Base-by-base conservation (phyloP, 1,140 invertebrate species). In the Hyposmocoma kahamanoa region DNA sequence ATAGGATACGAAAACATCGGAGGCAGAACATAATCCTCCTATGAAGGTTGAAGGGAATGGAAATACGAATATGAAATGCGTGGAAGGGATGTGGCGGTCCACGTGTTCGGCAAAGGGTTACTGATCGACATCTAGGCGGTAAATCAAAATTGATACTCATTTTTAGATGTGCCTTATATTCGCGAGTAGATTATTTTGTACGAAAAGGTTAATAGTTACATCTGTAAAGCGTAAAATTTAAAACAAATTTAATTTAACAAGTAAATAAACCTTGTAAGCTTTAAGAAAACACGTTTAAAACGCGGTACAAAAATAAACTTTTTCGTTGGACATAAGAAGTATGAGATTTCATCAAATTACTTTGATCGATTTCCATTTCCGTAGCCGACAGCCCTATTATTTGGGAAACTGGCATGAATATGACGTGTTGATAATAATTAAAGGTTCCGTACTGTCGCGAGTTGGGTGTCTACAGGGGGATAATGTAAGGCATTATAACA, bases 361-460 rank as follows among this genome's bases (percentile, higher is more conserved):
- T n/a, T n/a, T n/a, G n/a, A n/a, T n/a, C n/a, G n/a, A n/a, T n/a
- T n/a, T n/a, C n/a, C n/a, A n/a, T n/a, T n/a, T n/a, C n/a, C n/a
- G n/a, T 11, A 6, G 24, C 24, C 47, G 68, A 39, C 70, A 78
- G 58, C 76, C 76, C 78, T 74, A 67, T 63, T 55, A 59, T 70
- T 71, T 67, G 36, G 56, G 73, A 67, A 62, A 61, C 64, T 56
- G 70, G 66, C 57, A 82, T 78, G 78, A 80, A 87, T 84, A 87
- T 84, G 77, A 83, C 75, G 82, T 84, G 82, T 86, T 87, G 83
- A 85, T 86, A 84, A 84, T 85, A 86, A 87, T 87, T 85, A 85
- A 83, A 86, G 85, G 83, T 83, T 85, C 70, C 62, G 75, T 76
- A 71, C 62, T 73, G 67, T 66, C 62, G 74, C 64, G 67, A 69